These are phyloP conservation scores for Oreonectes daqikongensis DNA, from an alignment of 2,797 vertebrate genomes.

Conservation along the genomic window DNA sequence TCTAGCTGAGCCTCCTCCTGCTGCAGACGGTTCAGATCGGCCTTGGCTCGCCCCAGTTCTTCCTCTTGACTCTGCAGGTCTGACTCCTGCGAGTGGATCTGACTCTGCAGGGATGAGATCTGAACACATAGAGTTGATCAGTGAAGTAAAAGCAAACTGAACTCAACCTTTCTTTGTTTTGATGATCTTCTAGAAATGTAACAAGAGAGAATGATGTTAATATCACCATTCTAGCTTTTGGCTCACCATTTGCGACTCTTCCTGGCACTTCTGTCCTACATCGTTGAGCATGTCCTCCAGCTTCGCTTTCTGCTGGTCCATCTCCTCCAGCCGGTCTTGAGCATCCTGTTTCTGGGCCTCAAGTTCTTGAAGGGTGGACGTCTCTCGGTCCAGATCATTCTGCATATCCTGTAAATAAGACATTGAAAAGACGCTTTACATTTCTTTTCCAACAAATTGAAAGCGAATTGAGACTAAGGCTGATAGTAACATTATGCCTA, in stretches of 20 bases:
- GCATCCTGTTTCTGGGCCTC: slow-evolving; percentile 96
- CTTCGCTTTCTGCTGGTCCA: slow-evolving; percentile 97
- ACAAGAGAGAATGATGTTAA: not conserved
- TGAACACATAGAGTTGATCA: slow-evolving; percentile 56
- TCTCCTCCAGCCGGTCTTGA: slow-evolving; percentile 93
- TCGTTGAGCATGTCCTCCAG: slow-evolving; percentile 94
- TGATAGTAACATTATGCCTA: not conserved
- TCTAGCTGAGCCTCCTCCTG: slow-evolving; percentile 94
- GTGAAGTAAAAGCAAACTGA: not conserved
- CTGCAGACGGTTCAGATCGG: slow-evolving; percentile 87
- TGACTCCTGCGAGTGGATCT: slow-evolving; percentile 94
- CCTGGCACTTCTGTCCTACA: slow-evolving; percentile 91
- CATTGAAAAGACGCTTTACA: not conserved
- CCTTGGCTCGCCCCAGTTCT: slow-evolving; percentile 88
- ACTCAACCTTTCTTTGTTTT: not conserved
- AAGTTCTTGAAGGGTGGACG: slow-evolving; percentile 88
- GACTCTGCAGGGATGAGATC: slow-evolving; percentile 92
- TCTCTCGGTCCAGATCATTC: slow-evolving; percentile 91
- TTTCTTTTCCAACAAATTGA: not conserved
- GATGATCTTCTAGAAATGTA: not conserved
- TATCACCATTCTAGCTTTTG: too few species aligned
- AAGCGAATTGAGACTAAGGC: not conserved
- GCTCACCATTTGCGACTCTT: slow-evolving; percentile 96
- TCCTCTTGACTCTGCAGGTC: slow-evolving; percentile 92
- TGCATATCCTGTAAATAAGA: slow-evolving; percentile 84